Evolutionary conservation across 2,888 invertebrate species (phyloP).

Genomic region (Hydropsyche betteni): DNA sequence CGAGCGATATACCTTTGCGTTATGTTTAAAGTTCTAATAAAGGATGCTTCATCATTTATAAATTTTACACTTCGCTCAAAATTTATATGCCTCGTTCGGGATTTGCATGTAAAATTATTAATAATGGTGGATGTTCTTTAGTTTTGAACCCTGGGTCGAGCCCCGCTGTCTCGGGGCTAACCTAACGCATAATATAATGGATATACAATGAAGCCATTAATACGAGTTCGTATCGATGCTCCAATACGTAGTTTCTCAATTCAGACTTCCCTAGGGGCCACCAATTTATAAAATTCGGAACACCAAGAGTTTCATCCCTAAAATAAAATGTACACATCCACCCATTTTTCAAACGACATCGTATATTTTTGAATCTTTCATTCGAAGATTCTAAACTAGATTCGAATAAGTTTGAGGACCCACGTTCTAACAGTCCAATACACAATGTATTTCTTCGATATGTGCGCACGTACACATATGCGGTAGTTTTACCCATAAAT

Average conservation of each 20-base stretch:
- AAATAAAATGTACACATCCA: background rate
- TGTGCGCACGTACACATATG: background rate
- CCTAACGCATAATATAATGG: slow-evolving; percentile 23
- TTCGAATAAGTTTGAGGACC: too few relatives aligned
- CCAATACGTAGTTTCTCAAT: background rate
- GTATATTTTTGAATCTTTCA: background rate
- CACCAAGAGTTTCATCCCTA: too few relatives aligned
- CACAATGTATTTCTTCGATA: background rate
- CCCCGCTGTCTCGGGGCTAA: slow-evolving; percentile 28
- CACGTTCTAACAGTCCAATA: background rate
- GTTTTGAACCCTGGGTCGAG: slow-evolving; percentile 30
- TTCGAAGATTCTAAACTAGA: too few relatives aligned
- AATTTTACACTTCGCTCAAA: slow-evolving; percentile 19
- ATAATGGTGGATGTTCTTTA: slow-evolving; percentile 31
- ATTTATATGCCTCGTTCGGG: slow-evolving; percentile 25
- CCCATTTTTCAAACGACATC: background rate
- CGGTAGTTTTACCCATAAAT: slow-evolving; percentile 27
- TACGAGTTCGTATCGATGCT: slow-evolving; percentile 7
- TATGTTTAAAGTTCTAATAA: too few relatives aligned
- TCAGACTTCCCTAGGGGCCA: too few relatives aligned
- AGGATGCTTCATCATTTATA: background rate
- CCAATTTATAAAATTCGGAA: too few relatives aligned
- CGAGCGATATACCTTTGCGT: too few relatives aligned
- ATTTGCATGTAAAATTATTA: slow-evolving; percentile 22
- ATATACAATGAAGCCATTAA: slow-evolving; percentile 30